Conservation (phyloP, 2,113 vertebrate species). For the Scophthalmus maximus region DNA sequence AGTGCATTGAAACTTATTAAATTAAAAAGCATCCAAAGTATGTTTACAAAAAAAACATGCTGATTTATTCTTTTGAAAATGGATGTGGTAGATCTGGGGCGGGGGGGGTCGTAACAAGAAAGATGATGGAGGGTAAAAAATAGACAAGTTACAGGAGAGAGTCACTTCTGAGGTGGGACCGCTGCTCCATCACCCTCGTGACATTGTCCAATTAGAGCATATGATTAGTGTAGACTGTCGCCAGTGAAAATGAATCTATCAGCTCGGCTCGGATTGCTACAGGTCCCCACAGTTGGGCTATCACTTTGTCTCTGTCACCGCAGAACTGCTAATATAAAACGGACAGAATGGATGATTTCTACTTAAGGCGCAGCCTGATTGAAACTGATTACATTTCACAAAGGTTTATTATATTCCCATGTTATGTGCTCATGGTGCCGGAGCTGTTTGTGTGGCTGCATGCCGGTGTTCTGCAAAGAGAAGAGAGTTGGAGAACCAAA, state of each 20-base stretch:
- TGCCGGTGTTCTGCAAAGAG: no score
- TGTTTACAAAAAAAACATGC: conserved; percentile 37
- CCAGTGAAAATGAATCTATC: conserved; percentile 72
- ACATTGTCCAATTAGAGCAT: conserved; percentile 75
- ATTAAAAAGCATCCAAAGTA: conserved; percentile 27
- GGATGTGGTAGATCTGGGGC: conserved; percentile 3
- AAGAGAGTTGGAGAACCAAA: no score
- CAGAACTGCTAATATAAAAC: conserved; percentile 65
- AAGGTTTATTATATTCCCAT: conserved; percentile 66
- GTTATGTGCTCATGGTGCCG: conserved; percentile 23
- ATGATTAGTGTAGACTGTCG: conserved; percentile 70
- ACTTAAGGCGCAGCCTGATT: conserved; percentile 70
- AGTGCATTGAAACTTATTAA: conserved; percentile 45
- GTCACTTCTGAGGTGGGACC: conserved; percentile 26
- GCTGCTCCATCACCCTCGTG: conserved; percentile 47
- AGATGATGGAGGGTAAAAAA: background rate
- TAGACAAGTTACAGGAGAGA: conserved; percentile 36
- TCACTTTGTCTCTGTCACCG: conserved; percentile 73
- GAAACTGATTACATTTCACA: conserved; percentile 72
- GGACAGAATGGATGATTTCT: conserved; percentile 74
- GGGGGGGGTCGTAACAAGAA: conserved; percentile 23
- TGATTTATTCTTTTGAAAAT: conserved; percentile 47
- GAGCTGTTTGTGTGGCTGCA: conserved; percentile 8
- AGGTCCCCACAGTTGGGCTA: conserved; percentile 65
- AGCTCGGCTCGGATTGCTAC: conserved; percentile 62